A percentile compares a stretch with the other conserved stretches of the same genome.
phyloP scores from a whole-genome alignment of 1,140 invertebrate species.

The Eupristina koningsbergeri region DNA sequence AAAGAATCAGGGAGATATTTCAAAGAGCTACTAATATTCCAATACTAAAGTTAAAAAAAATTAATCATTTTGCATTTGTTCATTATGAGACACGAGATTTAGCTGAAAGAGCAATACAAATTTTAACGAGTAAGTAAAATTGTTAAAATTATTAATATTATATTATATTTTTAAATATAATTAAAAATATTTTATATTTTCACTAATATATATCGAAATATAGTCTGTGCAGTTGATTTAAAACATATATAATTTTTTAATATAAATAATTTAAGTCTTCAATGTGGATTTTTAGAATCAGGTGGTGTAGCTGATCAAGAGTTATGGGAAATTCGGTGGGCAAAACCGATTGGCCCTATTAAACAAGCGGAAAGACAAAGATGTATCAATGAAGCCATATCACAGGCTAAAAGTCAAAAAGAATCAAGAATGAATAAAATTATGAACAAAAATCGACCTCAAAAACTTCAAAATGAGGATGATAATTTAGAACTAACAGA shows the following conservation, averaged over 20 bases:
- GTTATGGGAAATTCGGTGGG: constrained; percentile 69
- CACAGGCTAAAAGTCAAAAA: constrained; percentile 47
- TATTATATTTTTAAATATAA: too few relatives aligned
- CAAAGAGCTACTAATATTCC: constrained; percentile 64
- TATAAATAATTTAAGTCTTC: neutral
- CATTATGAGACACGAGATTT: constrained; percentile 67
- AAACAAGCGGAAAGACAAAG: constrained; percentile 64
- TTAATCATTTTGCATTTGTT: constrained; percentile 71
- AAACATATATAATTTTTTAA: constrained; percentile 16
- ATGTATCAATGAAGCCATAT: constrained; percentile 63
- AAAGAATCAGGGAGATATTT: constrained; percentile 65
- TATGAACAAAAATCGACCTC: constrained; percentile 19
- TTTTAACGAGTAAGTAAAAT: constrained; percentile 62
- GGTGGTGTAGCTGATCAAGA: constrained; percentile 59
- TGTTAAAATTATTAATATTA: neutral
- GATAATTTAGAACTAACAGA: neutral
- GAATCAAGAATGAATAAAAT: constrained; percentile 37
- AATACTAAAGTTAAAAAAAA: constrained; percentile 70
- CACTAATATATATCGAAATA: too few relatives aligned
- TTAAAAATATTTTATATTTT: too few relatives aligned
- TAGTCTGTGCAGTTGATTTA: too few relatives aligned
- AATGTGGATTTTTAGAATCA: constrained; percentile 53
- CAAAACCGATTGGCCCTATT: constrained; percentile 67
- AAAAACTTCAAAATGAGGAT: constrained; percentile 4
- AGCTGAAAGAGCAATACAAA: constrained; percentile 64